Conservation (phyloP, 2,888 invertebrate genomes). For the Thymelicus acteon region DNA sequence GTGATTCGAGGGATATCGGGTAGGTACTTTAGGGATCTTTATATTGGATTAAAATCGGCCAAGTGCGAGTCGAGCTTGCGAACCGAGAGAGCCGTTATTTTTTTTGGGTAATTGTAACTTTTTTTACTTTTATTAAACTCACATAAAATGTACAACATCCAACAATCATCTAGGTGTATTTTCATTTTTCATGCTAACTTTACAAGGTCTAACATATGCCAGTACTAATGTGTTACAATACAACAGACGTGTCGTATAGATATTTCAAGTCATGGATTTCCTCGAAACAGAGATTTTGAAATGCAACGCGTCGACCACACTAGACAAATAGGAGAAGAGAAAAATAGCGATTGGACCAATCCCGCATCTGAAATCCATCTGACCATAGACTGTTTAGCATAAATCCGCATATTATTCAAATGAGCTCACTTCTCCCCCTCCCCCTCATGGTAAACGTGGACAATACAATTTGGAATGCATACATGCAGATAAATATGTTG, state of each 20-base stretch:
- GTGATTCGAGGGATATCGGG: too few relatives aligned
- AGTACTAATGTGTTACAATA: neutral
- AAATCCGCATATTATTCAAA: constrained; percentile 35
- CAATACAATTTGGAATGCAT: constrained; percentile 37
- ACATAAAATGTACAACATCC: too few relatives aligned
- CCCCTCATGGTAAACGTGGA: constrained; percentile 5
- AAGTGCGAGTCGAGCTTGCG: too few relatives aligned
- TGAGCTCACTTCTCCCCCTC: neutral
- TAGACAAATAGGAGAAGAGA: constrained; percentile 12
- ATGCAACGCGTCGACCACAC: constrained; percentile 9
- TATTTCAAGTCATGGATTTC: constrained; percentile 3
- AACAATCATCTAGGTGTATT: too few relatives aligned
- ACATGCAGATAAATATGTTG: constrained; percentile 33
- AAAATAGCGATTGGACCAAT: constrained; percentile 16
- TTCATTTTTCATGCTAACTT: too few relatives aligned
- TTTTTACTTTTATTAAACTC: too few relatives aligned
- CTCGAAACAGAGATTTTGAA: neutral
- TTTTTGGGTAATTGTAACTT: too few relatives aligned
- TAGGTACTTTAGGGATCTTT: too few relatives aligned
- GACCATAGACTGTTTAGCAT: constrained; percentile 34
- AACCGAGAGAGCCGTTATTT: too few relatives aligned
- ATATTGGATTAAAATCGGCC: too few relatives aligned
- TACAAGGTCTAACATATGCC: neutral
- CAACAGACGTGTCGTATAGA: neutral
- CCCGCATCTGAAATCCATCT: constrained; percentile 23